phyloP scores from a whole-genome alignment of 2,797 vertebrate genomes.

The Acanthopagrus latus region DNA sequence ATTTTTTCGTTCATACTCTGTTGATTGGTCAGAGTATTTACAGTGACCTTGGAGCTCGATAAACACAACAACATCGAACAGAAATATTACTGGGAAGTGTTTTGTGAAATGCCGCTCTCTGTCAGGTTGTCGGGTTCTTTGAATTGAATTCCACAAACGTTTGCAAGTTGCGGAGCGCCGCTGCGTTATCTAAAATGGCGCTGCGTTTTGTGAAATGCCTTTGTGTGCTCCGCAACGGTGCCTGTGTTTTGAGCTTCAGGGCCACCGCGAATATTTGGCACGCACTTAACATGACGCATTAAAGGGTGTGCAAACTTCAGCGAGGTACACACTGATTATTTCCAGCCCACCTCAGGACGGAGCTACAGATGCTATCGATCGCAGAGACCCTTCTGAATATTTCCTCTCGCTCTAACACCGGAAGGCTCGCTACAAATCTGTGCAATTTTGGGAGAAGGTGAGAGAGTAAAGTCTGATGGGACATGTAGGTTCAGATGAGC shows the following conservation, averaged over 20 bases:
- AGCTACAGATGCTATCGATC: slow-evolving; percentile 73
- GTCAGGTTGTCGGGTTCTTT: too few relatives aligned
- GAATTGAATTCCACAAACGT: too few relatives aligned
- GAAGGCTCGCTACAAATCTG: slow-evolving; percentile 81
- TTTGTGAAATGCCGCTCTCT: too few relatives aligned
- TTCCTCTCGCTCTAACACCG: slow-evolving; percentile 75
- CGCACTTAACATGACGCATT: not conserved
- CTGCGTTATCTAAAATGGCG: too few relatives aligned
- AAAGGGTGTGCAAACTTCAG: not conserved
- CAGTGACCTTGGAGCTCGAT: too few relatives aligned
- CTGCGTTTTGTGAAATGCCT: too few relatives aligned
- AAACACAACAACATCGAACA: too few relatives aligned
- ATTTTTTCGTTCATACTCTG: too few relatives aligned
- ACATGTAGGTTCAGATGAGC: slow-evolving; percentile 77
- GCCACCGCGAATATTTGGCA: not conserved
- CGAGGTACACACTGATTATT: slow-evolving; percentile 37
- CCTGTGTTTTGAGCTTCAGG: too few relatives aligned
- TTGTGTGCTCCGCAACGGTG: too few relatives aligned
- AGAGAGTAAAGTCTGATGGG: slow-evolving; percentile 78
- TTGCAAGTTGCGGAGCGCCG: too few relatives aligned
- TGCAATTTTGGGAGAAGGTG: slow-evolving; percentile 73
- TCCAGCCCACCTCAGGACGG: slow-evolving; percentile 40
- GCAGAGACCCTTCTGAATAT: slow-evolving; percentile 73
- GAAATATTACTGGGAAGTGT: too few relatives aligned
- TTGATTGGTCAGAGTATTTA: not conserved